A percentile compares a stretch with the other conserved stretches of the same genome.
These are phyloP conservation scores for Drosophila koepferae DNA, from an alignment of 2,888 invertebrate genomes.

Conservation along the genomic window DNA sequence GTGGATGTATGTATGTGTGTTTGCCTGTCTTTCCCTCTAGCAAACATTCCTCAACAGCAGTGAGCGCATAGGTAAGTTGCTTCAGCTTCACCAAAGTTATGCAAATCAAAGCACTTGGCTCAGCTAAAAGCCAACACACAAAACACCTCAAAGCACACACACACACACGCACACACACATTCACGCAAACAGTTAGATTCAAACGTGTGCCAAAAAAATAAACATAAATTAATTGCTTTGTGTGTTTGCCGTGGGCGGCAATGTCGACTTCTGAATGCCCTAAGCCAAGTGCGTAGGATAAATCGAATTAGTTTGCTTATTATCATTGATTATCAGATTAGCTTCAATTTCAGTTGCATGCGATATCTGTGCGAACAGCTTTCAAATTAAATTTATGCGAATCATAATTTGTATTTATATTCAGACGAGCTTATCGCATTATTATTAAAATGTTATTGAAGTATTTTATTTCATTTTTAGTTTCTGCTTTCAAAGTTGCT, in stretches of 20 bases:
- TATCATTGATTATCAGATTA: slow-evolving; percentile 3
- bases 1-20: neutral
- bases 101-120: slow-evolving; percentile 63
- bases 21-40: neutral
- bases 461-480: neutral
- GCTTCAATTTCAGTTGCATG: neutral
- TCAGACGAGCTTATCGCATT: neutral
- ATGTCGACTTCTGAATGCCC: slow-evolving; percentile 43
- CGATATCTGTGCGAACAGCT: neutral
- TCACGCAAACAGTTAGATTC: slow-evolving; percentile 29
- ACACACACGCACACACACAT: slow-evolving; percentile 20
- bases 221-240: slow-evolving; percentile 67
- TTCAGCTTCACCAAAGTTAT: slow-evolving; percentile 41
- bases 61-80: slow-evolving; percentile 47
- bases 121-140: slow-evolving; percentile 34
- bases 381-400: neutral
- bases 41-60: slow-evolving; percentile 27
- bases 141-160: slow-evolving; percentile 33
- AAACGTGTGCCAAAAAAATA: slow-evolving; percentile 71
- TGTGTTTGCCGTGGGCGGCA: slow-evolving; percentile 18
- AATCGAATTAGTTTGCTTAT: neutral
- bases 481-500: neutral
- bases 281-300: slow-evolving; percentile 7
- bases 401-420: neutral
- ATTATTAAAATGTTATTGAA: neutral